Conservation (phyloP, 2,797 vertebrate species). For the Menidia menidia region DNA sequence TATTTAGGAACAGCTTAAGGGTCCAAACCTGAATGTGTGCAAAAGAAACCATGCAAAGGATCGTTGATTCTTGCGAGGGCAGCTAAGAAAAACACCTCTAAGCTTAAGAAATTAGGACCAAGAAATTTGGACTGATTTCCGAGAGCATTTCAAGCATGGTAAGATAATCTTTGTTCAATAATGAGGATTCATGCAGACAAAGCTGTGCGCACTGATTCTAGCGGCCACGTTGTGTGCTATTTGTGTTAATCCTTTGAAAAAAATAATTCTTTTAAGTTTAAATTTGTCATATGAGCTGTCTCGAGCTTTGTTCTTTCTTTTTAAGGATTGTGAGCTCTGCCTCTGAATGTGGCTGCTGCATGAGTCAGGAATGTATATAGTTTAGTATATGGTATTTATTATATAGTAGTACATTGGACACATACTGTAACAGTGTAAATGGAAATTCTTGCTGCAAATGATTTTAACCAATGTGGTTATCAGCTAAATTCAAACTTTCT, state of each 20-base stretch:
- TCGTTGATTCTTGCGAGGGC: constrained; percentile 34
- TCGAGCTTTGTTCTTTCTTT: neutral
- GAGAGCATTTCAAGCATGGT: constrained; percentile 44
- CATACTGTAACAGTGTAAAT: neutral
- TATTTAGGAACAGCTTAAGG: constrained; percentile 18
- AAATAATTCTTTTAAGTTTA: constrained; percentile 53
- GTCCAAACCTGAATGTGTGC: constrained; percentile 23
- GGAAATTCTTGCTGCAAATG: neutral
- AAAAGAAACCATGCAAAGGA: constrained; percentile 26
- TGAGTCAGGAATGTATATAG: neutral
- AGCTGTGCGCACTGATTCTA: constrained; percentile 33
- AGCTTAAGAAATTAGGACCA: constrained; percentile 5
- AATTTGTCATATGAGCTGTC: constrained; percentile 33
- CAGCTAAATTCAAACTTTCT: constrained; percentile 4
- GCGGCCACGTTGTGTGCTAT: constrained; percentile 45
- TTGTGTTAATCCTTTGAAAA: constrained; percentile 41
- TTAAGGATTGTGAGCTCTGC: too few relatives aligned
- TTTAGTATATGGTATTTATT: too few relatives aligned
- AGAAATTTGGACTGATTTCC: constrained; percentile 47
- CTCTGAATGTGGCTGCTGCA: neutral
- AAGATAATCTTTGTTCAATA: constrained; percentile 38
- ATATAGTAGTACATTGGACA: too few relatives aligned
- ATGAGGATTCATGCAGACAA: constrained; percentile 45
- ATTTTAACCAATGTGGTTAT: neutral
- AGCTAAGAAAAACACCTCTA: constrained; percentile 9